A percentile compares a stretch with the other conserved stretches of the same genome.
Evolutionary conservation across 2,113 vertebrate species (phyloP).

Genomic region (Cepphus grylle): DNA sequence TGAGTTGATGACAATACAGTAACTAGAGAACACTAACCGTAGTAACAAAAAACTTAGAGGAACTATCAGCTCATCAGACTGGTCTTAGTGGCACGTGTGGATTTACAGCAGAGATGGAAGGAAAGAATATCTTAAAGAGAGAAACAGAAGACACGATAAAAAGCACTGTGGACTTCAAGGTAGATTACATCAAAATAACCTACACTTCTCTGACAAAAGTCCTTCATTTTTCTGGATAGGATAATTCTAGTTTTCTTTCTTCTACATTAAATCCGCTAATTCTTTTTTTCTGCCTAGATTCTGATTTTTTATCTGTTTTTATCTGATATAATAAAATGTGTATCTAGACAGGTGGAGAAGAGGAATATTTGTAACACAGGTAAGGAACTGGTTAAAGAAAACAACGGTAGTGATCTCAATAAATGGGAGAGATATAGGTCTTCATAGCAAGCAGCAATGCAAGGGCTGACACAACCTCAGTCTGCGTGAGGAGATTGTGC

Average conservation of each 20-base stretch:
- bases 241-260: neutral
- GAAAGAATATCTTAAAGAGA: neutral
- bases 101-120: neutral
- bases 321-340: neutral
- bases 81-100: rapidly evolving
- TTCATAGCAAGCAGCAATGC: neutral
- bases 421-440: neutral
- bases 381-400: neutral
- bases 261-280: neutral
- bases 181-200: neutral
- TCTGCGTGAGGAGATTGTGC: neutral
- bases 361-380: neutral
- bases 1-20: neutral
- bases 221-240: neutral
- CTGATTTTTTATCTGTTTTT: neutral
- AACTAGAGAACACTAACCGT: neutral
- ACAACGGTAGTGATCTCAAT: neutral
- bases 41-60: neutral
- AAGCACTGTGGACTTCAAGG: neutral
- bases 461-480: neutral
- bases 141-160: neutral
- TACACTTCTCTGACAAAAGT: neutral
- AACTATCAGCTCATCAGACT: neutral
- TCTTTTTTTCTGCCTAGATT: neutral
- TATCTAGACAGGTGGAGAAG: neutral